A percentile compares a stretch with the other conserved stretches of the same genome.
Evolutionary conservation across 2,797 vertebrate species (phyloP).

Genomic region (Hemibagrus guttatus): DNA sequence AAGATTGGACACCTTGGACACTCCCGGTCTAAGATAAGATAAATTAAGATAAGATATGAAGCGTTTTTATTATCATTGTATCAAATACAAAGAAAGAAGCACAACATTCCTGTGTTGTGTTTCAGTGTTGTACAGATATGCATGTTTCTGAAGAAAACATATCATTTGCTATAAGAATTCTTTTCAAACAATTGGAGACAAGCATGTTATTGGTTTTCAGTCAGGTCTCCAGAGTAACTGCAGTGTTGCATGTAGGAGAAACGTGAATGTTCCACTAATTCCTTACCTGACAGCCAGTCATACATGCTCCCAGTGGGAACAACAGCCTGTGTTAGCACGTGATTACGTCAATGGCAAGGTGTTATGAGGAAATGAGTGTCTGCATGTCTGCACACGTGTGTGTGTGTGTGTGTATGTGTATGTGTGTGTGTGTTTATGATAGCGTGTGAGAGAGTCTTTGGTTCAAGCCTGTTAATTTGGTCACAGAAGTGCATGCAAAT

Average conservation of each 20-base stretch:
- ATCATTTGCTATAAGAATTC: neutral
- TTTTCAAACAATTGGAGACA: neutral
- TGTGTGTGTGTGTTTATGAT: neutral
- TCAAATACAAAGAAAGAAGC: too few species aligned
- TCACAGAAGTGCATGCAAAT: conserved; percentile 16
- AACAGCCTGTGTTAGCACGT: neutral
- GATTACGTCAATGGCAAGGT: conserved; percentile 11
- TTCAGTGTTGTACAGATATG: neutral
- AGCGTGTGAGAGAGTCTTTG: neutral
- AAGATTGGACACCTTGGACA: too few species aligned
- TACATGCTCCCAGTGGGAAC: neutral
- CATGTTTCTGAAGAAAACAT: neutral
- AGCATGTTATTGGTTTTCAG: neutral
- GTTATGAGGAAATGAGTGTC: conserved; percentile 3
- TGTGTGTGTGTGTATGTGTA: neutral
- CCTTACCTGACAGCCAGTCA: neutral
- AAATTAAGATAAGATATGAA: too few species aligned
- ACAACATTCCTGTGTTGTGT: neutral
- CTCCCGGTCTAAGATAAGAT: too few species aligned
- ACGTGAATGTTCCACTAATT: neutral
- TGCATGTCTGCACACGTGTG: neutral
- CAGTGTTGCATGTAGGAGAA: neutral
- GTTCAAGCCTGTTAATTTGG: neutral
- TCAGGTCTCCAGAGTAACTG: neutral
- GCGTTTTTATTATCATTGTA: too few species aligned